Percentiles rank a stretch among this genome's conserved stretches.
These are phyloP conservation scores for Dioctria rufipes DNA, from an alignment of 2,888 invertebrate species.

Conservation along the genomic window DNA sequence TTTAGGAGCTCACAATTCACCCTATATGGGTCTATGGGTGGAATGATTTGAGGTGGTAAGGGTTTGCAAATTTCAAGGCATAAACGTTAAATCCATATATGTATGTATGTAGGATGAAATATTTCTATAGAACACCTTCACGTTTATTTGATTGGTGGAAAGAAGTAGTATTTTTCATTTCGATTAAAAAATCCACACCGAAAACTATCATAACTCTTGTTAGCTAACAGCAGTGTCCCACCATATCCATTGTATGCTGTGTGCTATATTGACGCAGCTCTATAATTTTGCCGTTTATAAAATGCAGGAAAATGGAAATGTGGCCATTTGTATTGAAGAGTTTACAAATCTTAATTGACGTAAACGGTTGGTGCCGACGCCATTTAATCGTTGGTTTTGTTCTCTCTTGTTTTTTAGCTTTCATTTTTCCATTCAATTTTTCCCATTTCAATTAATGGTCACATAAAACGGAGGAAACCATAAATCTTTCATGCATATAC, in stretches of 20 bases:
- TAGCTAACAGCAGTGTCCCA: constrained; percentile 24
- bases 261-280: not conserved
- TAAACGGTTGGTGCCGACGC: constrained; percentile 37
- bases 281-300: constrained; percentile 47
- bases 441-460: constrained; percentile 38
- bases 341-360: constrained; percentile 49
- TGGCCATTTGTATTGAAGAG: constrained; percentile 30
- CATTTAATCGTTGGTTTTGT: constrained; percentile 24
- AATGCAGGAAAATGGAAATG: constrained; percentile 37
- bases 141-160: not conserved
- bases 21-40: too few species aligned
- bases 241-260: constrained; percentile 30
- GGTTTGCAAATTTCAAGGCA: too few species aligned
- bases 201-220: not conserved
- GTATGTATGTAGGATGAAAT: constrained; percentile 7
- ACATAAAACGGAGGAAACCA: constrained; percentile 26
- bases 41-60: too few species aligned
- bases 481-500: constrained; percentile 36
- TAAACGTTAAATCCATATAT: too few species aligned
- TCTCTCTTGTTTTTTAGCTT: constrained; percentile 25
- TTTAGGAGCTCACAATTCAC: too few species aligned
- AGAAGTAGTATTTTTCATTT: not conserved
- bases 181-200: constrained; percentile 24
- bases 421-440: constrained; percentile 37
- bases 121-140: not conserved